Evolutionary conservation across 2,113 vertebrate species (phyloP).

Genomic region (pig (Sus scrofa)): DNA sequence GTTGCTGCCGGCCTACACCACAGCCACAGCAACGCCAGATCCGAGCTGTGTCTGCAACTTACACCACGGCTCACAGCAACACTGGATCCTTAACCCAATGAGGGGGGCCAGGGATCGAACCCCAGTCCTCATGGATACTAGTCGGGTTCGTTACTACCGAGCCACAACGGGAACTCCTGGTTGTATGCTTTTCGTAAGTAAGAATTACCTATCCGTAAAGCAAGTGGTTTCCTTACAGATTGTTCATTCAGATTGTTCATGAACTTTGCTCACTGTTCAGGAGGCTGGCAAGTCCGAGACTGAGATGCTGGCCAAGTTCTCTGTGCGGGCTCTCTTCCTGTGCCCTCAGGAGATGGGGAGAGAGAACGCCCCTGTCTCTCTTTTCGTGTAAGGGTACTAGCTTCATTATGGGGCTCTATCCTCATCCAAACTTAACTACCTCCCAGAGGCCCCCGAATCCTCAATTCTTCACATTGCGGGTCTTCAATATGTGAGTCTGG

Average conservation of each 20-base stretch:
- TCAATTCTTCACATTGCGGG: background rate
- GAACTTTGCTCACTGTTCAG: background rate
- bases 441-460: background rate
- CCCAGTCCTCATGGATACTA: too few relatives aligned
- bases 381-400: background rate
- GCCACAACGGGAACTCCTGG: too few relatives aligned
- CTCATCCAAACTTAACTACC: background rate
- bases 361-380: background rate
- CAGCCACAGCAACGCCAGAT: too few relatives aligned
- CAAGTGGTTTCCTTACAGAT: background rate
- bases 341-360: rapidly evolving
- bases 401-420: rapidly evolving
- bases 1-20: too few relatives aligned
- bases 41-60: too few relatives aligned
- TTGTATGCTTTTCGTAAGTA: background rate
- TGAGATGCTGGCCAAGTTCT: background rate
- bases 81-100: too few relatives aligned
- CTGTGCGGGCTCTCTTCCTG: background rate
- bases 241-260: background rate
- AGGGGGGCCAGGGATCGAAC: too few relatives aligned
- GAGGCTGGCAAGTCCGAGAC: too few relatives aligned
- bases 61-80: too few relatives aligned
- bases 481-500: background rate
- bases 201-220: background rate
- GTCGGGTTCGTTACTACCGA: too few relatives aligned